These are phyloP conservation scores for Odontesthes bonariensis DNA, from an alignment of 2,113 vertebrate species.

Conservation along the genomic window DNA sequence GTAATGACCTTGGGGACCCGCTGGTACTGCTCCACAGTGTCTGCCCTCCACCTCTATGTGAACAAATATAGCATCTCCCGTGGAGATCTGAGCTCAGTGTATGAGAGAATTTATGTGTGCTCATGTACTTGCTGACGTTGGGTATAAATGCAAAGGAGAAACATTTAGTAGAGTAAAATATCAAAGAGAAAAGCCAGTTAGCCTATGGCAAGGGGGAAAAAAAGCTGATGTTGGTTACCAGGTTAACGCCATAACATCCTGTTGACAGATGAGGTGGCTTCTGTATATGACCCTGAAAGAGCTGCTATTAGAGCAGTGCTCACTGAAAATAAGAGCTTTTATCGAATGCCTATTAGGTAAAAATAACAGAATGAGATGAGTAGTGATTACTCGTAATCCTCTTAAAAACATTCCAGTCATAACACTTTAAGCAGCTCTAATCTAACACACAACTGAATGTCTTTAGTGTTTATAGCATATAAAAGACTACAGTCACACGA, in stretches of 20 bases:
- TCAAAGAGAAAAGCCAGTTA: slow-evolving; percentile 4
- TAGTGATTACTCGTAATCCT: slow-evolving; percentile 66
- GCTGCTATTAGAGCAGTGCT: slow-evolving; percentile 24
- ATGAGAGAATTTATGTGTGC: slow-evolving; percentile 21
- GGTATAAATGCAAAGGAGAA: slow-evolving; percentile 13
- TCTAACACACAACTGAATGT: slow-evolving; percentile 14
- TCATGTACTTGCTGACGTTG: not conserved
- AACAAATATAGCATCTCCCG: slow-evolving; percentile 52
- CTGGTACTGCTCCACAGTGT: slow-evolving; percentile 63
- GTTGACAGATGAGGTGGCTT: slow-evolving; percentile 29
- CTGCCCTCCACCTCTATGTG: slow-evolving; percentile 56
- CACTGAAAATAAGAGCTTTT: slow-evolving; percentile 39
- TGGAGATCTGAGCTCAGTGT: slow-evolving; percentile 7
- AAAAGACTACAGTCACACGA: slow-evolving; percentile 27
- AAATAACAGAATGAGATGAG: slow-evolving; percentile 50
- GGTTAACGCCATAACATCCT: slow-evolving; percentile 38
- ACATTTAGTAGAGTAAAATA: slow-evolving; percentile 6
- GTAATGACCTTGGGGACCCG: slow-evolving; percentile 77
- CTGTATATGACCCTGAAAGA: slow-evolving; percentile 39
- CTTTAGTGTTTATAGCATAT: slow-evolving; percentile 20
- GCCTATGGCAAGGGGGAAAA: not conserved
- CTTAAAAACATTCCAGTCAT: slow-evolving; percentile 69
- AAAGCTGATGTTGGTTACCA: slow-evolving; percentile 23
- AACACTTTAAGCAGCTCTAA: slow-evolving; percentile 44
- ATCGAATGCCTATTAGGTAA: slow-evolving; percentile 57